Conservation (phyloP, 2,888 invertebrate species). For the Hanleya hanleyi region DNA sequence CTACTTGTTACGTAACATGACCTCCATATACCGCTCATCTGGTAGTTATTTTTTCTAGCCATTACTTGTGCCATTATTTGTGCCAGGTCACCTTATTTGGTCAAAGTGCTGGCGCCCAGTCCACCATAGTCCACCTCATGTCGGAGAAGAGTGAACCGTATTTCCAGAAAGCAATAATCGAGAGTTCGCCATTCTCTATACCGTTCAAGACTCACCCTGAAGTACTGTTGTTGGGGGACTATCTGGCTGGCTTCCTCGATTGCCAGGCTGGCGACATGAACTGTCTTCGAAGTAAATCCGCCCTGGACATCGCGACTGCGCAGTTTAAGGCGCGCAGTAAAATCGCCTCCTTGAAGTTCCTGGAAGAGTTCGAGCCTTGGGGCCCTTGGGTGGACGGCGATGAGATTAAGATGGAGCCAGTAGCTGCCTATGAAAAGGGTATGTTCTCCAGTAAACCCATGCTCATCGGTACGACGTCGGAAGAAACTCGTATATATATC, state of each 20-base stretch:
- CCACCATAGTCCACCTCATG: slow-evolving; percentile 43
- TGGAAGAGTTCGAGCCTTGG: slow-evolving; percentile 62
- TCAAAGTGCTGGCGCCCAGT: slow-evolving; percentile 56
- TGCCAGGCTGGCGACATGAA: slow-evolving; percentile 44
- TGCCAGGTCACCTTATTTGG: slow-evolving; percentile 53
- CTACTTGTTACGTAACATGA: no score
- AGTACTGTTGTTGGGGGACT: slow-evolving; percentile 45
- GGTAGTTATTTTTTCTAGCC: no score
- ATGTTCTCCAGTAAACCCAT: slow-evolving; percentile 45
- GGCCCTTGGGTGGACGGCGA: slow-evolving; percentile 58
- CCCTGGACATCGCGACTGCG: slow-evolving; percentile 54
- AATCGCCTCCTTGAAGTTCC: slow-evolving; percentile 52
- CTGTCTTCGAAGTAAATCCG: slow-evolving; percentile 47
- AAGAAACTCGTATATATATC: slow-evolving; percentile 58
- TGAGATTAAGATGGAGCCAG: slow-evolving; percentile 47
- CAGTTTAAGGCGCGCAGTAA: slow-evolving; percentile 40
- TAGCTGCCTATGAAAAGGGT: slow-evolving; percentile 40
- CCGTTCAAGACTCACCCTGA: slow-evolving; percentile 47
- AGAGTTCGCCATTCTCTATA: slow-evolving; percentile 49
- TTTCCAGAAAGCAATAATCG: slow-evolving; percentile 46
- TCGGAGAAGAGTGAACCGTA: slow-evolving; percentile 29
- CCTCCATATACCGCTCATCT: no score
- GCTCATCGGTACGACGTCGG: slow-evolving; percentile 53
- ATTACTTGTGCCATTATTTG: no score
- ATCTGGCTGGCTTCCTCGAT: slow-evolving; percentile 39